phyloP scores from a whole-genome alignment of 1,140 invertebrate species.

The Drosophila tani region DNA sequence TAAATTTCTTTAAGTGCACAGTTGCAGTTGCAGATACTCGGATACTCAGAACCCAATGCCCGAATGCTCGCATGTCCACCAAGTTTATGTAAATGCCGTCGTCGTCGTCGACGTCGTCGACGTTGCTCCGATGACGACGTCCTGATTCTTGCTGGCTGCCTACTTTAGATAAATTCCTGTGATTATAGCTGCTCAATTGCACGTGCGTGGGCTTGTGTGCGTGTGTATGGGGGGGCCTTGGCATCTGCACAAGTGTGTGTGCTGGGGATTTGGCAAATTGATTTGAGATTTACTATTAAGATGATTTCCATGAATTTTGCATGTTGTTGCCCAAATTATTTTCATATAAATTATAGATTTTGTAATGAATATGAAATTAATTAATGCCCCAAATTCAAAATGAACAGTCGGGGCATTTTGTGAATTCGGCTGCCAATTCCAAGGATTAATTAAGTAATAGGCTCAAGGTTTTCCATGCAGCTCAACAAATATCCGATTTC shows the following conservation, averaged over 20 bases:
- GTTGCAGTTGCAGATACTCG: constrained; percentile 17
- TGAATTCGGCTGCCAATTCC: constrained; percentile 55
- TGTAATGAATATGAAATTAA: constrained; percentile 79
- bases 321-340: constrained; percentile 64
- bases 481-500: neutral
- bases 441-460: constrained; percentile 9
- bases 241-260: constrained; percentile 21
- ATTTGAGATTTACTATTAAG: constrained; percentile 57
- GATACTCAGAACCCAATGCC: constrained; percentile 40
- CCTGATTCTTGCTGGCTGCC: constrained; percentile 54
- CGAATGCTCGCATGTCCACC: constrained; percentile 59
- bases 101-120: constrained; percentile 19
- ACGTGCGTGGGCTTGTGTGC: constrained; percentile 40
- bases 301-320: constrained; percentile 51
- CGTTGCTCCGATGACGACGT: constrained; percentile 32
- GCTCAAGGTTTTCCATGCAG: neutral
- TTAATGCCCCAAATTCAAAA: constrained; percentile 63
- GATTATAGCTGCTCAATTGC: constrained; percentile 81
- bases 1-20: neutral
- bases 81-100: constrained; percentile 72
- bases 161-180: constrained; percentile 79
- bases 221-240: neutral
- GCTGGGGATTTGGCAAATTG: constrained; percentile 46
- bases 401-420: constrained; percentile 56
- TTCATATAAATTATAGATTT: constrained; percentile 76